These are phyloP conservation scores for Rafetus swinhoei DNA, from an alignment of 2,113 vertebrate genomes.

Conservation along the genomic window DNA sequence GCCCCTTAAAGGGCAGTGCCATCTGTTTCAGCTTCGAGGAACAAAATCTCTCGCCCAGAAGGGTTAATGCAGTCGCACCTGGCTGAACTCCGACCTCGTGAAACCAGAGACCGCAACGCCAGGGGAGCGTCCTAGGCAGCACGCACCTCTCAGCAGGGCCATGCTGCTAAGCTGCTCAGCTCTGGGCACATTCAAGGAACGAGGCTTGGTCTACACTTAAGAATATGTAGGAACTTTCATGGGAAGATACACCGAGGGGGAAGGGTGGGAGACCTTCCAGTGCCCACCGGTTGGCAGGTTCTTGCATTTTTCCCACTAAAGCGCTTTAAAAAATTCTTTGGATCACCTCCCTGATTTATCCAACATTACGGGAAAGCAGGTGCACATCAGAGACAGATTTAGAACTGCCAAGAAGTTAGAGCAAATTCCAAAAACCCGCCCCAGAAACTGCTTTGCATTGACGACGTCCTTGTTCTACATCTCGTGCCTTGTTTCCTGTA, in stretches of 20 bases:
- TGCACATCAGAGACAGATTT: fast-evolving
- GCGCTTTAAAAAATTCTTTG: background rate
- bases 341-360: fast-evolving
- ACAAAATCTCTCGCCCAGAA: no score
- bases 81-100: background rate
- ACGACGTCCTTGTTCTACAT: background rate
- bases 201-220: background rate
- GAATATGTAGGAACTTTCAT: no score
- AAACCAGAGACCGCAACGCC: background rate
- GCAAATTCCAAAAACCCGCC: background rate
- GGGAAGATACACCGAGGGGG: background rate
- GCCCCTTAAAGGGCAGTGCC: no score
- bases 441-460: constrained; percentile 25
- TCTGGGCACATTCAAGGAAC: background rate
- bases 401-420: background rate
- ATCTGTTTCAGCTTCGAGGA: no score
- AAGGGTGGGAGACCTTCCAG: background rate
- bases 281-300: background rate
- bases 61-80: no score
- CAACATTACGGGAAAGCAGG: fast-evolving
- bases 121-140: background rate
- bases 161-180: background rate
- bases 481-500: background rate
- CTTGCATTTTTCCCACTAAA: background rate
- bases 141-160: background rate